Conservation (phyloP, 2,888 invertebrate species). For the Ernsta delagoae region DNA sequence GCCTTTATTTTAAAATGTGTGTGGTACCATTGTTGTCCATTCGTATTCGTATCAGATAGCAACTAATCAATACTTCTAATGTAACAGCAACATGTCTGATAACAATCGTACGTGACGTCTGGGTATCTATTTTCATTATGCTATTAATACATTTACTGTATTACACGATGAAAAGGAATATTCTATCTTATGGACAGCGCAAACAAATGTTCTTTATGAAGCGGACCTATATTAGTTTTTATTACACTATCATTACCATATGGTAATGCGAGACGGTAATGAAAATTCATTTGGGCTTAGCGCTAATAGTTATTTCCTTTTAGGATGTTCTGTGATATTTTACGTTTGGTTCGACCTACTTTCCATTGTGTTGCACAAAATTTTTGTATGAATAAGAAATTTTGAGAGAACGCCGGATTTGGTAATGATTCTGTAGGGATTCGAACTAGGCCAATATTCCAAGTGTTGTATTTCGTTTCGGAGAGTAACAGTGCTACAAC, state of each 20-base stretch:
- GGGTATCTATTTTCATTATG: too few species aligned
- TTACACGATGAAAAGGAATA: neutral
- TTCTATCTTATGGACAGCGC: neutral
- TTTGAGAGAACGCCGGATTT: neutral
- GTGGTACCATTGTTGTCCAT: too few species aligned
- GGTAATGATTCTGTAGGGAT: neutral
- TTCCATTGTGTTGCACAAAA: neutral
- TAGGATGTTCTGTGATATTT: neutral
- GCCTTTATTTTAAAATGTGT: too few species aligned
- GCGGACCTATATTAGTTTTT: neutral
- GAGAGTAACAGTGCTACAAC: too few species aligned
- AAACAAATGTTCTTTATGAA: slow-evolving; percentile 1
- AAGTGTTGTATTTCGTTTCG: too few species aligned
- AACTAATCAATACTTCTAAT: too few species aligned
- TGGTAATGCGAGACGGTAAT: slow-evolving; percentile 1
- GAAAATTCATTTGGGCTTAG: slow-evolving; percentile 3
- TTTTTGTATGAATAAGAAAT: neutral
- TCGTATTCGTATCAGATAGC: too few species aligned
- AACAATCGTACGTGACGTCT: too few species aligned
- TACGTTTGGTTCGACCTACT: neutral
- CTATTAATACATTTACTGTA: too few species aligned
- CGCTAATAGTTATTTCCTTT: neutral
- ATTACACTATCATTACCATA: neutral
- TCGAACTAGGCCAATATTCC: too few species aligned
- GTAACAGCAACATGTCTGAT: too few species aligned